phyloP scores from a whole-genome alignment of 2,113 vertebrate genomes.

The Tapirus terrestris region DNA sequence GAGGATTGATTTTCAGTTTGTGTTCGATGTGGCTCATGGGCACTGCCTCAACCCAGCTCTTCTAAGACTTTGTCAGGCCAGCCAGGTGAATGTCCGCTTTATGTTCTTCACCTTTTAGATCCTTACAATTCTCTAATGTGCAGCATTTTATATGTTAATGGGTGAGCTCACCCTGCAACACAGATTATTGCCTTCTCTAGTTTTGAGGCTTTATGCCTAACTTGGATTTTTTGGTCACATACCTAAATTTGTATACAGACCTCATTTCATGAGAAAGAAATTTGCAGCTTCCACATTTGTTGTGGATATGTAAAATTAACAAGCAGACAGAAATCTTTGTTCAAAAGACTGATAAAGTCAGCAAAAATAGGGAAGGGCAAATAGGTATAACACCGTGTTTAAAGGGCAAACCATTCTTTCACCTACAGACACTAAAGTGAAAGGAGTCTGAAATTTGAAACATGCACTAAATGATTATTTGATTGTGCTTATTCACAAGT shows the following conservation, averaged over 20 bases:
- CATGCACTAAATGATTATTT: not conserved
- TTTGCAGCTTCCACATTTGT: not conserved
- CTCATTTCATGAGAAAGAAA: not conserved
- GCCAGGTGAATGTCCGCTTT: not conserved
- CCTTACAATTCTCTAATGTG: not conserved
- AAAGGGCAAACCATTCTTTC: not conserved
- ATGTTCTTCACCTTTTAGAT: not conserved
- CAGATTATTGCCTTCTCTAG: not conserved
- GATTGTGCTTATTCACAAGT: not conserved
- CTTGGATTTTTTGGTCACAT: not conserved
- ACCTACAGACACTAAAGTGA: not conserved
- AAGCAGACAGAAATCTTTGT: not conserved
- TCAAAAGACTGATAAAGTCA: conserved; percentile 22
- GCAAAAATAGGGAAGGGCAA: not conserved
- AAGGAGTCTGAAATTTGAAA: not conserved
- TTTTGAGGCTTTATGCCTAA: not conserved
- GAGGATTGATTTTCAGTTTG: not conserved
- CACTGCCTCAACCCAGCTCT: not conserved
- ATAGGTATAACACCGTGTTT: not conserved
- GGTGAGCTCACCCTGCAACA: not conserved
- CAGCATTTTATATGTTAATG: not conserved
- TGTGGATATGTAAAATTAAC: not conserved
- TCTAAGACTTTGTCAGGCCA: not conserved
- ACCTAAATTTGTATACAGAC: not conserved
- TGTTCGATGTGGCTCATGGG: not conserved